Evolutionary conservation across 1,140 invertebrate species (phyloP).

Genomic region (Metopolophium dirhodum): DNA sequence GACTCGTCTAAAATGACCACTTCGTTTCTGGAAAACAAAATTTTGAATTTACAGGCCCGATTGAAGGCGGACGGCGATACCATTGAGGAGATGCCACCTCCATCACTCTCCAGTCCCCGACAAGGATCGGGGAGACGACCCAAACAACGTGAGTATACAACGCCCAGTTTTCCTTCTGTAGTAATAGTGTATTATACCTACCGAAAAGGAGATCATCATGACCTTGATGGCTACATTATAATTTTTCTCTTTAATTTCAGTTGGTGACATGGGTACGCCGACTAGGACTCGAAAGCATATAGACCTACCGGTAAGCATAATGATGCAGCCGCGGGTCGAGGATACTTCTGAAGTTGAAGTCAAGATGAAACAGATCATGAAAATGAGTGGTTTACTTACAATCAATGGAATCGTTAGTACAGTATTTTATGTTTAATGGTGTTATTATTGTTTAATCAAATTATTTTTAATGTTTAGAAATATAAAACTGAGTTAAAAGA

Average conservation of each 20-base stretch:
- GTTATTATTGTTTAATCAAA: background rate
- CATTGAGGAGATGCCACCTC: slow-evolving; percentile 64
- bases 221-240: slow-evolving; percentile 2
- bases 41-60: slow-evolving; percentile 71
- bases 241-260: slow-evolving; percentile 59
- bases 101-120: slow-evolving; percentile 58
- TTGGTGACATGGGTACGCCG: slow-evolving; percentile 66
- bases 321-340: slow-evolving; percentile 58
- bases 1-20: slow-evolving; percentile 60
- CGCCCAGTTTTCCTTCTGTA: slow-evolving; percentile 24
- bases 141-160: slow-evolving; percentile 59
- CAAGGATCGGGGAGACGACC: slow-evolving; percentile 60
- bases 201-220: background rate
- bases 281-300: slow-evolving; percentile 63
- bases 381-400: slow-evolving; percentile 84
- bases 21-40: slow-evolving; percentile 69
- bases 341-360: slow-evolving; percentile 70
- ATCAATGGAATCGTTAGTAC: slow-evolving; percentile 72
- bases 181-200: background rate
- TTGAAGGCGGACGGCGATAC: slow-evolving; percentile 73
- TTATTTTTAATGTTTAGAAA: slow-evolving; percentile 64
- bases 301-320: slow-evolving; percentile 64
- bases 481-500: slow-evolving; percentile 87
- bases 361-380: slow-evolving; percentile 79
- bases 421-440: slow-evolving; percentile 44